Evolutionary conservation across 2,113 vertebrate species (phyloP).

Genomic region (Oryzias melastigma): DNA sequence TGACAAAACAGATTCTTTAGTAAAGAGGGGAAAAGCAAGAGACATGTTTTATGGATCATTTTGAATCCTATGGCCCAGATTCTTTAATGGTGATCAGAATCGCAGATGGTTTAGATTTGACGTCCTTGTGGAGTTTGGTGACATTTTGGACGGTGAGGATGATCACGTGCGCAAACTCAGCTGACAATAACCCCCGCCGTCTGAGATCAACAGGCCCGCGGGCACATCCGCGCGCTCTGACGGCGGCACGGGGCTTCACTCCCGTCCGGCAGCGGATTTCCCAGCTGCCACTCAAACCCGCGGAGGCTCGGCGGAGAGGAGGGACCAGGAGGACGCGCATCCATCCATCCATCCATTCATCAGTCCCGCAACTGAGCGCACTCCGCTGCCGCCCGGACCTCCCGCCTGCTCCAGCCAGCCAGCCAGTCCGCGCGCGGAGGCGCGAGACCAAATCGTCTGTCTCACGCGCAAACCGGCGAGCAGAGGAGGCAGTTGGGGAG

Average conservation of each 20-base stretch:
- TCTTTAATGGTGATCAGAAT: too few species aligned
- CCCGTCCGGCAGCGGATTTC: constrained; percentile 19
- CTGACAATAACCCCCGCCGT: constrained; percentile 30
- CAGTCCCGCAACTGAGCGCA: constrained; percentile 34
- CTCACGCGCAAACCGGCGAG: constrained; percentile 34
- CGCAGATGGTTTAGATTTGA: too few species aligned
- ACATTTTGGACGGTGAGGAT: constrained; percentile 5
- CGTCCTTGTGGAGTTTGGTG: not conserved
- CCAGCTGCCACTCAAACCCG: constrained; percentile 37
- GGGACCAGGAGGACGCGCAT: constrained; percentile 26
- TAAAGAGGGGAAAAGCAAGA: too few species aligned
- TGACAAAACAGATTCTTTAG: too few species aligned
- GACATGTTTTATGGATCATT: too few species aligned
- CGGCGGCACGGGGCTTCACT: constrained; percentile 18
- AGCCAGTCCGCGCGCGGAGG: constrained; percentile 32
- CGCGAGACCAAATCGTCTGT: constrained; percentile 42
- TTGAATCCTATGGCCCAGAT: too few species aligned
- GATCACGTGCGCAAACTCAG: constrained; percentile 30
- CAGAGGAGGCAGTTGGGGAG: not conserved
- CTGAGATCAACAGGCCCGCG: constrained; percentile 53
- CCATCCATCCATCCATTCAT: constrained; percentile 33
- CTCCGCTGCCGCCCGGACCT: constrained; percentile 51
- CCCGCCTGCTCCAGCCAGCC: constrained; percentile 24
- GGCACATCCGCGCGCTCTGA: constrained; percentile 22
- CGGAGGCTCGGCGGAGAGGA: constrained; percentile 37